Evolutionary conservation across 2,797 vertebrate species (phyloP).

Genomic region (Lacerta agilis): DNA sequence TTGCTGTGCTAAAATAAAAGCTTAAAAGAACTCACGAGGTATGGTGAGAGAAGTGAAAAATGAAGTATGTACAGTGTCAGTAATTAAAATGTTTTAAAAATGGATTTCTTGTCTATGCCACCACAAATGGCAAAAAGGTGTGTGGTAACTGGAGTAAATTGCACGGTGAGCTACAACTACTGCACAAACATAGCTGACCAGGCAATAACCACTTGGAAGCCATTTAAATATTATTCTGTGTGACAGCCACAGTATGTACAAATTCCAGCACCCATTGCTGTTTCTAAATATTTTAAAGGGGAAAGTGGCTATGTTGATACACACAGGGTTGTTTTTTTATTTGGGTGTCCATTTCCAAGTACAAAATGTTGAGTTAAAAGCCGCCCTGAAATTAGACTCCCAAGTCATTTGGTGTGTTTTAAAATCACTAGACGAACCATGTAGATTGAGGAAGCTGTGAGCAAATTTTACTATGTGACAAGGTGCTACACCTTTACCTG

Average conservation of each 20-base stretch:
- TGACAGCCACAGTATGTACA: neutral
- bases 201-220: neutral
- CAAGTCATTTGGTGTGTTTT: neutral
- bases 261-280: neutral
- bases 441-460: neutral
- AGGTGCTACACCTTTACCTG: neutral
- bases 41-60: neutral
- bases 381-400: neutral
- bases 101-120: too few species aligned
- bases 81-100: too few species aligned
- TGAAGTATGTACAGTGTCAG: too few species aligned
- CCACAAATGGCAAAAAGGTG: too few species aligned
- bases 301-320: neutral
- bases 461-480: neutral
- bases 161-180: neutral
- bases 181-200: neutral
- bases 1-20: neutral
- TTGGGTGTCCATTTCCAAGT: neutral
- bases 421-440: neutral
- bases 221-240: neutral
- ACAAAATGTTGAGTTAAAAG: neutral
- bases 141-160: neutral
- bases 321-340: neutral
- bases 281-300: neutral
- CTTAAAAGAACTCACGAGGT: neutral